These are phyloP conservation scores for Lepidochitona cinerea DNA, from an alignment of 2,888 invertebrate species.

Conservation along the genomic window DNA sequence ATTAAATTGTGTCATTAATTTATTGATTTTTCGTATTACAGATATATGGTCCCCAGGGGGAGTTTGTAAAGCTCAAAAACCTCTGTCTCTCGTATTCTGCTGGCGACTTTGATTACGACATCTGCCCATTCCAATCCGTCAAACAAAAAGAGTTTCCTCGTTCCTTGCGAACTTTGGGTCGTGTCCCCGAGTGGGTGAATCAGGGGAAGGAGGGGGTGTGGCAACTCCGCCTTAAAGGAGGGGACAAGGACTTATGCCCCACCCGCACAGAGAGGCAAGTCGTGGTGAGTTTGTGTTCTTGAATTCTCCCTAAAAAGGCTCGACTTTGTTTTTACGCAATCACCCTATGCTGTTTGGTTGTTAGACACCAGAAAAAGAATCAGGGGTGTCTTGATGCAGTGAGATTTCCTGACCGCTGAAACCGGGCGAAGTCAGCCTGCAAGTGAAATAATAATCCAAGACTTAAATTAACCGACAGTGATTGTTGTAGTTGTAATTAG, in stretches of 20 bases:
- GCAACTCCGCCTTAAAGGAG: neutral
- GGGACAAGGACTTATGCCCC: neutral
- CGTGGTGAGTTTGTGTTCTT: neutral
- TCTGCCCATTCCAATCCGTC: neutral
- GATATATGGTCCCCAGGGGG: neutral
- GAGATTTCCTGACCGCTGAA: too few species aligned
- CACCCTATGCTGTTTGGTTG: too few species aligned
- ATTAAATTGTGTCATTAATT: too few species aligned
- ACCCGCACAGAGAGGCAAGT: neutral
- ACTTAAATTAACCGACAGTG: too few species aligned
- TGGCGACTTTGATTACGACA: neutral
- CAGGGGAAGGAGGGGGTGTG: neutral
- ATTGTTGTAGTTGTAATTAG: too few species aligned
- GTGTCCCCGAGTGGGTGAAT: neutral
- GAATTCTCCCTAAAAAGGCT: too few species aligned
- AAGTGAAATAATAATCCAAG: too few species aligned
- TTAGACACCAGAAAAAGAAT: too few species aligned
- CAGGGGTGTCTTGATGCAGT: too few species aligned
- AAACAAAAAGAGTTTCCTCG: neutral
- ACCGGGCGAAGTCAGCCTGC: too few species aligned
- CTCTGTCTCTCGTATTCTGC: neutral
- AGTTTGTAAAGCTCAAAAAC: neutral
- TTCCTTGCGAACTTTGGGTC: neutral
- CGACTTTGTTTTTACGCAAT: too few species aligned
- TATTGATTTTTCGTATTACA: neutral